phyloP scores from a whole-genome alignment of 2,113 vertebrate genomes.

The Gnathochromis pfefferi region DNA sequence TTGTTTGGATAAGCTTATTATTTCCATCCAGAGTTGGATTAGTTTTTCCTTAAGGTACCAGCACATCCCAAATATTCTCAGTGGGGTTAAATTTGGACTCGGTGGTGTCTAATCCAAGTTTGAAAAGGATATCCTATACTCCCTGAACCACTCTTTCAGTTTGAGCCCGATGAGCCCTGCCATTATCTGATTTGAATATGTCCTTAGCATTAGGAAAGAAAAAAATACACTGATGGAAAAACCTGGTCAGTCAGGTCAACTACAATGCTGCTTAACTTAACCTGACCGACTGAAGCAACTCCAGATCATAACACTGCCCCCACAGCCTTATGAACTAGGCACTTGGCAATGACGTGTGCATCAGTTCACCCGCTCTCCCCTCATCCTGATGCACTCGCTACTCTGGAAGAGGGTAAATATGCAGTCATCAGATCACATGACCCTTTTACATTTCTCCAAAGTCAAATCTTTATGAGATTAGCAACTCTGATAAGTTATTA shows the following conservation, averaged over 20 bases:
- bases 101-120: neutral
- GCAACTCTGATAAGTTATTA: neutral
- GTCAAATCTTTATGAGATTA: neutral
- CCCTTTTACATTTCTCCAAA: neutral
- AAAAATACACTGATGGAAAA: neutral
- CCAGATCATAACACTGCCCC: neutral
- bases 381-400: neutral
- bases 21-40: neutral
- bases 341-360: neutral
- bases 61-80: neutral
- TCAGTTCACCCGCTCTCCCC: neutral
- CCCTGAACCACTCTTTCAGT: neutral
- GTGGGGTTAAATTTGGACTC: neutral
- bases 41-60: neutral
- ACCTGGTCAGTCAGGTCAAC: neutral
- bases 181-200: neutral
- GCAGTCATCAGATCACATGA: neutral
- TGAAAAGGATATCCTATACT: neutral
- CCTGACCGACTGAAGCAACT: neutral
- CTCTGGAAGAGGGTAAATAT: neutral
- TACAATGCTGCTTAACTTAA: neutral
- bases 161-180: neutral
- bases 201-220: neutral
- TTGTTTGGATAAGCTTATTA: neutral
- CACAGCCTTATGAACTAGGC: neutral